Base-by-base conservation (phyloP, 2,797 vertebrate genomes). In the Discoglossus pictus region DNA sequence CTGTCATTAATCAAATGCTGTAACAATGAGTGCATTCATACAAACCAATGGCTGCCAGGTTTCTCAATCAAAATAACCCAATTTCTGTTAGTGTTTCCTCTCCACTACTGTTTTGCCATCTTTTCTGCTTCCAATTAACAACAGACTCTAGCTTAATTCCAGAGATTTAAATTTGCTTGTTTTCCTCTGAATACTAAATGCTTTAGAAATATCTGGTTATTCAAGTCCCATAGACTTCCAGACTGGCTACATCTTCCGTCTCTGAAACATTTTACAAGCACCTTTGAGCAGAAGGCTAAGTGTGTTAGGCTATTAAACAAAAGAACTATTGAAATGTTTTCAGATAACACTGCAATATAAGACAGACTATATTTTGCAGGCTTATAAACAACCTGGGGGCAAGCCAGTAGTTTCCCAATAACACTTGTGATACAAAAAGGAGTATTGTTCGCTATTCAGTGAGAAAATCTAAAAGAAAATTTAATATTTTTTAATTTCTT, bases 1-100 rank as follows among this genome's bases (percentile, higher is more conserved):
- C 78, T 83, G 76, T 77, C 85, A 87, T 90, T 89, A 89, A 88
- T 91, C 87, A 89, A 83, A 79, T 70, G 65, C 74, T 81, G 73
- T 78, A 83, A 84, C 82, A 87, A 82, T 82, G 83, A 76, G 74
- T 70, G 65, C 73, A 75, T 85, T 89, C 81, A 77, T 78, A 73
- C 65, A 70, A 72, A 53, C 73, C 74, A 75, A 65, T 78, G 73
- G 82, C 74, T 81, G 80, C 75, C 74, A 79, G 73, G 80, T 84
- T 83, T 82, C 79, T 77, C 77, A 74, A 51, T 79, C 76, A 82
- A 76, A 85, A 85, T 78, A 75, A 74, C 60, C 79, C 74, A 48
- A 58, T 78, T 82, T 76, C 68, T 82, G 42, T 74, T 77, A 79
- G 81, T 79, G 76, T 79, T 78, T 82, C 63, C 73, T 80, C 60